Base-by-base conservation (phyloP, 2,888 invertebrate species). In the Temnothorax rugatulus region DNA sequence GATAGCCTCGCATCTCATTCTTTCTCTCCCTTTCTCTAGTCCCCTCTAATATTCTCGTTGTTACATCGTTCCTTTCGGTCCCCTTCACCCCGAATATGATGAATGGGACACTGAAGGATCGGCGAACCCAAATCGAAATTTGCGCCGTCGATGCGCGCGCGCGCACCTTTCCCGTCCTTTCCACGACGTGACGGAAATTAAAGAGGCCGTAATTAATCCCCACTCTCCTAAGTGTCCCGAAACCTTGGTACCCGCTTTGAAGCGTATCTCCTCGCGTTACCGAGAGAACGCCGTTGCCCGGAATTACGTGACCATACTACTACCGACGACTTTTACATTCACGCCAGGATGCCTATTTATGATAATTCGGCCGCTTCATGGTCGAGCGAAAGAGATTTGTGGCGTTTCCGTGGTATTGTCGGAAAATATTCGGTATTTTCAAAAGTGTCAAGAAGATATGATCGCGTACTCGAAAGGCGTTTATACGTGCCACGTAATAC, bases 131-230 rank as follows among this genome's bases (percentile, higher is more conserved):
- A 81, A 81, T 81, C 74, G 74, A 74, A 81, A 68, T 77, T 77
- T 29, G 44, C 44, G 44, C 41, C 54, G 77, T 77, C n/a, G 54
- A 68, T 54, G 29, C 38, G 71, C 59, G 54, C 59, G 5, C 18
- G 25, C 52, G 21, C 66, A 13, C 29, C 34, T n/a, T 41, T 79
- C 57, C 29, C 73, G 21, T 29, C 44, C 71, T 59, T 73, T 79
- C 79, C 57, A 68, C 47, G 47, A 81, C 59, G 79, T 73, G 79
- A 59, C 59, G 79, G 75, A 81, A 81, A 81, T 81, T 81, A 81
- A 81, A 74, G 57, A 73, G 47, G 74, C 59, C 59, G 74, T 81
- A 81, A 81, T 81, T 81, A 81, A 81, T 81, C 79, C 74, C 79
- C 57, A 44, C 41, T 54, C 34, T 34, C 13, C 52, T 69, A 69